phyloP scores from a whole-genome alignment of 2,888 invertebrate genomes.

The Pseudanteris insignis region DNA sequence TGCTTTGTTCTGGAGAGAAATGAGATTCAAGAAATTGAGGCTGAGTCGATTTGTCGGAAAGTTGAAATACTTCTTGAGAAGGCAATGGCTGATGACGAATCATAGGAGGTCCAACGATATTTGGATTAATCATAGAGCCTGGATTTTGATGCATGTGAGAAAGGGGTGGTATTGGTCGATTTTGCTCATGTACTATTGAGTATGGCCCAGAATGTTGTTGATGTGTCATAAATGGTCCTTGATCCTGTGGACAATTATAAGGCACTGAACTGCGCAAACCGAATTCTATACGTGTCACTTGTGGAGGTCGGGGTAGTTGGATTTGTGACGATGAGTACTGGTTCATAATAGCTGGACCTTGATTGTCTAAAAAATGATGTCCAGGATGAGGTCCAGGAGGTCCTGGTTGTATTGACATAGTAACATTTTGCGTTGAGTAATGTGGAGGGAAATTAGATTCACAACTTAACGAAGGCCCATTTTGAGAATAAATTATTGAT shows the following conservation, averaged over 20 bases:
- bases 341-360: conserved; percentile 51
- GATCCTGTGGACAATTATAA: conserved; percentile 54
- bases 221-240: conserved; percentile 46
- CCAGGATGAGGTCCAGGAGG: conserved; percentile 34
- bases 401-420: conserved; percentile 46
- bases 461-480: conserved; percentile 17
- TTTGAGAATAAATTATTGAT: conserved; percentile 49
- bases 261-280: conserved; percentile 50
- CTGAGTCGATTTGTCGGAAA: conserved; percentile 41
- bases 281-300: conserved; percentile 53
- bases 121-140: conserved; percentile 30
- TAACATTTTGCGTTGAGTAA: conserved; percentile 50
- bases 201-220: conserved; percentile 43
- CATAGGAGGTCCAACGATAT: conserved; percentile 6
- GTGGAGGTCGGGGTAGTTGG: conserved; percentile 49
- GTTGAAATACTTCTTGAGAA: conserved; percentile 45
- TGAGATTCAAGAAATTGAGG: conserved; percentile 42
- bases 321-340: conserved; percentile 13
- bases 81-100: conserved; percentile 21
- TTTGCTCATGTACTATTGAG: conserved; percentile 27
- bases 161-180: conserved; percentile 39
- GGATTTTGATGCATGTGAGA: conserved; percentile 46
- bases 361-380: conserved; percentile 56
- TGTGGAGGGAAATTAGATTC: conserved; percentile 48
- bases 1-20: conserved; percentile 9